phyloP scores from a whole-genome alignment of 2,797 vertebrate species.

The Harpagifer antarcticus region DNA sequence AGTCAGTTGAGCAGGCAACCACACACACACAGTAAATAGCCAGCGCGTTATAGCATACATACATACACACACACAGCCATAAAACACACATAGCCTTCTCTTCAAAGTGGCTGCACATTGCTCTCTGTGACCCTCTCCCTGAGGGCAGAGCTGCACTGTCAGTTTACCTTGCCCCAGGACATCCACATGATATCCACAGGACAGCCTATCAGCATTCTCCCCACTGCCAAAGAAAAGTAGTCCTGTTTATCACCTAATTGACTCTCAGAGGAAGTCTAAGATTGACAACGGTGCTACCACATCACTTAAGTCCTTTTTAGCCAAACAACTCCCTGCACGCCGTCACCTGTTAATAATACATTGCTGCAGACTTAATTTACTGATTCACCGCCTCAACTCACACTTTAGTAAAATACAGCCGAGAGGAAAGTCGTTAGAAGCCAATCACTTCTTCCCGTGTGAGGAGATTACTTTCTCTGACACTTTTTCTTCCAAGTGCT shows the following conservation, averaged over 20 bases:
- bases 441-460: slow-evolving; percentile 62
- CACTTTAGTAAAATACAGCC: slow-evolving; percentile 62
- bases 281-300: slow-evolving; percentile 84
- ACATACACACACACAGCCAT: slow-evolving; percentile 38
- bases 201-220: slow-evolving; percentile 81
- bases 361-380: slow-evolving; percentile 74
- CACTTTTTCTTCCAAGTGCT: slow-evolving; percentile 34
- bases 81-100: slow-evolving; percentile 54
- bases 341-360: slow-evolving; percentile 85
- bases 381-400: slow-evolving; percentile 70
- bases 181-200: slow-evolving; percentile 74
- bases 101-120: slow-evolving; percentile 67
- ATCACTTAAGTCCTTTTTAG: slow-evolving; percentile 82
- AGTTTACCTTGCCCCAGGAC: slow-evolving; percentile 89
- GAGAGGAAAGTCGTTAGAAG: slow-evolving; percentile 57
- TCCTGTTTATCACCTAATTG: slow-evolving; percentile 91
- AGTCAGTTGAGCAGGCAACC: slow-evolving; percentile 35
- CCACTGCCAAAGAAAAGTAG: slow-evolving; percentile 80
- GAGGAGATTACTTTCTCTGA: slow-evolving; percentile 63
- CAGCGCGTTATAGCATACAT: slow-evolving; percentile 5
- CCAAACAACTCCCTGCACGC: slow-evolving; percentile 71
- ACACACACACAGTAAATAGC: slow-evolving; percentile 15
- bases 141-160: slow-evolving; percentile 79
- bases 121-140: slow-evolving; percentile 80
- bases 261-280: slow-evolving; percentile 88